A percentile compares a stretch with the other conserved stretches of the same genome.
Evolutionary conservation across 2,113 vertebrate genomes (phyloP).

Genomic region (Phaethornis superciliosus): DNA sequence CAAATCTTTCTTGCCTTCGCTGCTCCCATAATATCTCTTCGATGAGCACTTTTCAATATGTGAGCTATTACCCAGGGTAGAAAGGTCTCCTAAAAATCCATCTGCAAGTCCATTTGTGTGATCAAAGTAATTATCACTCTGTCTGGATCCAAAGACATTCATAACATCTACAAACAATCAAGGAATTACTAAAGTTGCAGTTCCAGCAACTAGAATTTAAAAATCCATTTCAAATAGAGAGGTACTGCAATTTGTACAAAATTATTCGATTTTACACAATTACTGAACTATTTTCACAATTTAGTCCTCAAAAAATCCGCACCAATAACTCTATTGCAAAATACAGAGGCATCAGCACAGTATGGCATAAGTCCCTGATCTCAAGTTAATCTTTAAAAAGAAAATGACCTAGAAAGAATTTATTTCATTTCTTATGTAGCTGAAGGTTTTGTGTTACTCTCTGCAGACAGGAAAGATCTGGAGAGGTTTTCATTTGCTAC

Average conservation of each 20-base stretch:
- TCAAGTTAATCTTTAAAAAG: conserved; percentile 55
- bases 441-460: conserved; percentile 25
- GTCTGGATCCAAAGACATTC: conserved; percentile 19
- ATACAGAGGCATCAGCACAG: conserved; percentile 46
- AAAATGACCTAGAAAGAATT: conserved; percentile 59
- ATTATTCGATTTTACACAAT: conserved; percentile 63
- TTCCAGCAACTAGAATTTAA: conserved; percentile 37
- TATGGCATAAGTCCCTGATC: conserved; percentile 34
- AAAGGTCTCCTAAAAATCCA: conserved; percentile 18
- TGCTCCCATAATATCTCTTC: conserved; percentile 15
- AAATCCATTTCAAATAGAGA: conserved; percentile 65
- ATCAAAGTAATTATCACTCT: conserved; percentile 30
- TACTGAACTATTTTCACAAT: conserved; percentile 55
- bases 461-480: background rate
- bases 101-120: conserved; percentile 38
- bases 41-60: background rate
- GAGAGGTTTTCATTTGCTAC: conserved; percentile 20
- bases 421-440: conserved; percentile 22
- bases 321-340: conserved; percentile 47
- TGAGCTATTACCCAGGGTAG: background rate
- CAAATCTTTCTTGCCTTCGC: background rate
- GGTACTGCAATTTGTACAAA: conserved; percentile 54
- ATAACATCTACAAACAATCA: conserved; percentile 47
- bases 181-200: conserved; percentile 2
- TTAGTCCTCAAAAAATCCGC: conserved; percentile 58